Evolutionary conservation across 2,113 vertebrate species (phyloP).

Genomic region (Cavia aperea): DNA sequence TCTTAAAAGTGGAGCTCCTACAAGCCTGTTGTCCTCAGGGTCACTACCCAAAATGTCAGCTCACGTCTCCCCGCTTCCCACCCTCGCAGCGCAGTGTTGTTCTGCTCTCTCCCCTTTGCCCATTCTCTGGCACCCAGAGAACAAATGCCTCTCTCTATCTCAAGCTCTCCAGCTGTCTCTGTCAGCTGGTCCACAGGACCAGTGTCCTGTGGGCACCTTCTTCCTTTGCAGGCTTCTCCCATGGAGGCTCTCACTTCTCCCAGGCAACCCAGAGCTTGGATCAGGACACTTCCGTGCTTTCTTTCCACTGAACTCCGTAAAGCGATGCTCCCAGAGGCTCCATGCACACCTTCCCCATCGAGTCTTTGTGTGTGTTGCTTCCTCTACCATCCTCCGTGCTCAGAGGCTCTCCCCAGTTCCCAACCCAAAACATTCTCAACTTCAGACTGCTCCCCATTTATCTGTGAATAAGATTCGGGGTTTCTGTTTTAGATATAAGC

Average conservation of each 20-base stretch:
- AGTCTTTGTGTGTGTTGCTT: neutral
- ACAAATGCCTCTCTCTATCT: neutral
- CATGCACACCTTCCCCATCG: fast-evolving
- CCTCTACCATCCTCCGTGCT: neutral
- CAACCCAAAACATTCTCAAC: neutral
- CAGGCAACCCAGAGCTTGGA: fast-evolving
- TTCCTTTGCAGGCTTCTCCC: neutral
- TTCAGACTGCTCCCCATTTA: neutral
- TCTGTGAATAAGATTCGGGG: neutral
- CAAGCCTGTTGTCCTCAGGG: neutral
- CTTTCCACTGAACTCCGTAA: fast-evolving
- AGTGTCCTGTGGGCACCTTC: neutral
- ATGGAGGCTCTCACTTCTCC: neutral
- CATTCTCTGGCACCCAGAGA: no score
- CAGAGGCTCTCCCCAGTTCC: neutral
- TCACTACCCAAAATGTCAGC: neutral
- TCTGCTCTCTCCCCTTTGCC: neutral
- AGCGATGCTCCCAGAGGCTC: neutral
- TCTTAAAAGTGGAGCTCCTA: neutral
- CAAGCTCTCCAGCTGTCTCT: neutral
- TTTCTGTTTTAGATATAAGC: neutral
- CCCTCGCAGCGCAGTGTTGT: neutral
- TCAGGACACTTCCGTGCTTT: neutral
- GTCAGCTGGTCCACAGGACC: fast-evolving
- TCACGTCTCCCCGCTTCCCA: neutral